Conservation (phyloP, 2,888 invertebrate genomes). For the Archips crataeganus region DNA sequence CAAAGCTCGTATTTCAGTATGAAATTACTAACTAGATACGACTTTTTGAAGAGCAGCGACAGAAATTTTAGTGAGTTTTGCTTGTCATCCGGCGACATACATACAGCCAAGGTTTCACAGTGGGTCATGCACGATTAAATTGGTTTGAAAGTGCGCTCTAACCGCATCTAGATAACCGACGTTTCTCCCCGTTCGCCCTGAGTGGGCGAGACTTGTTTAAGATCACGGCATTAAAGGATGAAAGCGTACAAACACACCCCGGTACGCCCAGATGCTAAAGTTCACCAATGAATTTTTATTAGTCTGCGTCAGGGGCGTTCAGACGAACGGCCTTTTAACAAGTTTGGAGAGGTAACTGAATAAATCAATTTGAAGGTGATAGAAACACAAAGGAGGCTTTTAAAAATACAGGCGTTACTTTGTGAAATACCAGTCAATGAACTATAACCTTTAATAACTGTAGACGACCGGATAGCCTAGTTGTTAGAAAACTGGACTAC, state of each 20-base stretch:
- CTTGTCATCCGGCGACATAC: too few species aligned
- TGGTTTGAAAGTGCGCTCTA: not conserved
- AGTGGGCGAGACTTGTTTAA: slow-evolving; percentile 53
- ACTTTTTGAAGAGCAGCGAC: too few species aligned
- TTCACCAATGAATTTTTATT: slow-evolving; percentile 38
- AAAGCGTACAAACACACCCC: slow-evolving; percentile 20
- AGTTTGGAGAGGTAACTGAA: slow-evolving; percentile 8
- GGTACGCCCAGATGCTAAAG: slow-evolving; percentile 26
- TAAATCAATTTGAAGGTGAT: slow-evolving; percentile 2
- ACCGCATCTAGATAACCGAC: slow-evolving; percentile 11
- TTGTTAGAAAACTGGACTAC: too few species aligned
- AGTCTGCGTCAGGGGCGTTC: slow-evolving; percentile 11
- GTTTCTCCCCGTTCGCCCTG: slow-evolving; percentile 3
- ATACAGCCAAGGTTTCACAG: too few species aligned
- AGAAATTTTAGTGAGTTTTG: too few species aligned
- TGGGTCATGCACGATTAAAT: too few species aligned
- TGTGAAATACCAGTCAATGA: too few species aligned
- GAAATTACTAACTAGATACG: too few species aligned
- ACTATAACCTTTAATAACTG: too few species aligned
- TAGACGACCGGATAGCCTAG: too few species aligned
- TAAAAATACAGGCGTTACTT: too few species aligned
- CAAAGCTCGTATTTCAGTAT: too few species aligned
- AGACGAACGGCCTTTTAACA: not conserved
- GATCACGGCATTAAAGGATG: slow-evolving; percentile 42
- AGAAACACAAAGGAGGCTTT: not conserved